phyloP scores from a whole-genome alignment of 1,140 invertebrate species.

The Ostrea edulis region DNA sequence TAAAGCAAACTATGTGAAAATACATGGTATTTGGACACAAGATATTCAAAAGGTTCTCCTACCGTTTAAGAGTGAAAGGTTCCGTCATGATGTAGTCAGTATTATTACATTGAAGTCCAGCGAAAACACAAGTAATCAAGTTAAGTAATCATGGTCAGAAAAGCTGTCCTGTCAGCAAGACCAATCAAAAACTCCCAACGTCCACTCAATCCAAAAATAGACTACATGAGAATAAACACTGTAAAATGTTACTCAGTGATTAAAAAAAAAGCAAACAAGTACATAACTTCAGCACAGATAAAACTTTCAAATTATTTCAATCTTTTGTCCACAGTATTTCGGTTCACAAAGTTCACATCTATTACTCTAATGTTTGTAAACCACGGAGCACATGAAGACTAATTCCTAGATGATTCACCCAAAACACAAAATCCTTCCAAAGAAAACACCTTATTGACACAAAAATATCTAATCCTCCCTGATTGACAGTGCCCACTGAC shows the following conservation, averaged over 20 bases:
- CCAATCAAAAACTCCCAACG: not conserved
- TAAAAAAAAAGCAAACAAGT: too few species aligned
- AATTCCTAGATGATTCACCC: not conserved
- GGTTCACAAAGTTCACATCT: not conserved
- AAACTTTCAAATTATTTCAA: too few species aligned
- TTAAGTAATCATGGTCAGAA: slow-evolving; percentile 11
- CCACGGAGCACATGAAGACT: not conserved
- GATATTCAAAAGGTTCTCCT: not conserved
- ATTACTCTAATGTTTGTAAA: not conserved
- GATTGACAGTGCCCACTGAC: not conserved
- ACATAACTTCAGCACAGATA: too few species aligned
- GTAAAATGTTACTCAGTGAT: not conserved
- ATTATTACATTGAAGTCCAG: not conserved
- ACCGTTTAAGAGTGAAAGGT: slow-evolving; percentile 12
- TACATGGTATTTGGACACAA: not conserved
- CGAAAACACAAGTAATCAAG: slow-evolving; percentile 22
- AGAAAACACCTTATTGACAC: not conserved
- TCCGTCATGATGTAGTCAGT: not conserved
- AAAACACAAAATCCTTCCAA: not conserved
- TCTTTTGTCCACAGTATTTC: too few species aligned
- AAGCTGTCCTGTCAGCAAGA: not conserved
- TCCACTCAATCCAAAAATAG: not conserved
- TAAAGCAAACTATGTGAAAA: too few species aligned
- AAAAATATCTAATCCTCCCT: not conserved
- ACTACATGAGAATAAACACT: not conserved